These are phyloP conservation scores for Neria commutata DNA, from an alignment of 2,888 invertebrate genomes.

Conservation along the genomic window DNA sequence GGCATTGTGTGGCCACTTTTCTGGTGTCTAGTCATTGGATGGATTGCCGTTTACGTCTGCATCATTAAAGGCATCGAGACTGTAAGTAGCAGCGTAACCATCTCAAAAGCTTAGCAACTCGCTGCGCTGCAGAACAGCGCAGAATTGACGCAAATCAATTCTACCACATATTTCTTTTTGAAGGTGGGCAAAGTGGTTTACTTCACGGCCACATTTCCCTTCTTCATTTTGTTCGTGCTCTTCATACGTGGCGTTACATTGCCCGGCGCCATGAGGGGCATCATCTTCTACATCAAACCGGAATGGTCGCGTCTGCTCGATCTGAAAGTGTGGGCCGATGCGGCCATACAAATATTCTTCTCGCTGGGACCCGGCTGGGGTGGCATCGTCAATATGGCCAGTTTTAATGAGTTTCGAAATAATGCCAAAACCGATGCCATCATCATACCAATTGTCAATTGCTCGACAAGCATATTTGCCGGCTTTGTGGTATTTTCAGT, in stretches of 20 bases:
- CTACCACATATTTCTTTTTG: background rate
- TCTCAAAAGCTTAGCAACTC: background rate
- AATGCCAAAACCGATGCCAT: constrained; percentile 71
- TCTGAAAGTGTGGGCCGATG: constrained; percentile 88
- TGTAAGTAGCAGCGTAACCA: too few relatives aligned
- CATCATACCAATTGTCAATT: constrained; percentile 74
- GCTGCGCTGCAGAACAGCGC: too few relatives aligned
- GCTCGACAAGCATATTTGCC: constrained; percentile 78
- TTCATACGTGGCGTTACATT: constrained; percentile 80
- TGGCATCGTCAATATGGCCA: constrained; percentile 83
- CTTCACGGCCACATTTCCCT: constrained; percentile 86
- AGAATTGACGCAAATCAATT: too few relatives aligned
- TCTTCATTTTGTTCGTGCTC: constrained; percentile 73
- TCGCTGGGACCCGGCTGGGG: constrained; percentile 90
- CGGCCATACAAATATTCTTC: constrained; percentile 91
- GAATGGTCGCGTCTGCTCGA: constrained; percentile 78
- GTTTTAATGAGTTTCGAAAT: constrained; percentile 79
- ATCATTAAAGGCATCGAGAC: constrained; percentile 87
- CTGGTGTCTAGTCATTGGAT: constrained; percentile 74
- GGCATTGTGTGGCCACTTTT: constrained; percentile 82
- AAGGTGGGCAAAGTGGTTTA: constrained; percentile 70
- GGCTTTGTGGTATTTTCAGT: constrained; percentile 83
- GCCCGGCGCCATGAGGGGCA: constrained; percentile 78
- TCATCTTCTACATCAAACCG: constrained; percentile 78
- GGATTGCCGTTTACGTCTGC: constrained; percentile 83